Conservation (phyloP, 2,888 invertebrate species). For the Philaethria dido region DNA sequence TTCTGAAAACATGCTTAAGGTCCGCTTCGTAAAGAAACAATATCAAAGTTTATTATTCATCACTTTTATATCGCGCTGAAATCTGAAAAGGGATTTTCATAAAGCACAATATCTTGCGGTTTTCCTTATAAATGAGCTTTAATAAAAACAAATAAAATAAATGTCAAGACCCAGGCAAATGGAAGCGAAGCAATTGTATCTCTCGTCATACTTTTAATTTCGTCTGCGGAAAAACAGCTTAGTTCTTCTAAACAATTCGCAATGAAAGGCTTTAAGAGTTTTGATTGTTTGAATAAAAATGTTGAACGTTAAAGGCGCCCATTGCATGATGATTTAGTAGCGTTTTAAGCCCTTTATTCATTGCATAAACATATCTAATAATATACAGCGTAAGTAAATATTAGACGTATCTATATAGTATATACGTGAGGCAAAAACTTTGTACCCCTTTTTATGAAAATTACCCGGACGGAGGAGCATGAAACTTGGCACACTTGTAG, state of each 20-base stretch:
- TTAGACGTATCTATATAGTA: background rate
- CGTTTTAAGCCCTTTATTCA: background rate
- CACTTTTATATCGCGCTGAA: slow-evolving; percentile 50
- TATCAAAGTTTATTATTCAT: slow-evolving; percentile 53
- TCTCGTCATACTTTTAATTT: slow-evolving; percentile 80
- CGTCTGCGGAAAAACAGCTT: slow-evolving; percentile 70
- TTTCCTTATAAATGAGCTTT: slow-evolving; percentile 70
- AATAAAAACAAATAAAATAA: slow-evolving; percentile 73
- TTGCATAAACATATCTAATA: background rate
- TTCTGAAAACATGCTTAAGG: slow-evolving; percentile 39
- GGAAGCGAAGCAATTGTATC: slow-evolving; percentile 75
- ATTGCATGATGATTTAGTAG: slow-evolving; percentile 7
- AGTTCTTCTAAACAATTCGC: slow-evolving; percentile 55
- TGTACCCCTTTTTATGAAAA: too few species aligned
- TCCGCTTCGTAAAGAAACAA: slow-evolving; percentile 45
- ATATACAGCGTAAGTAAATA: background rate
- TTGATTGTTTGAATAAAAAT: slow-evolving; percentile 47
- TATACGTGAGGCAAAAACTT: too few species aligned
- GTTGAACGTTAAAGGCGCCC: slow-evolving; percentile 11
- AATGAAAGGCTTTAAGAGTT: slow-evolving; percentile 67
- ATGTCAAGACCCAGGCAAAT: slow-evolving; percentile 68
- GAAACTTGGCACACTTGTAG: too few species aligned
- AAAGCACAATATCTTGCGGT: slow-evolving; percentile 63
- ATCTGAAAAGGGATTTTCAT: slow-evolving; percentile 56
- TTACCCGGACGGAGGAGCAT: too few species aligned